A percentile compares a stretch with the other conserved stretches of the same genome.
These are phyloP conservation scores for Hycleus cichorii DNA, from an alignment of 1,140 invertebrate species.

Conservation along the genomic window DNA sequence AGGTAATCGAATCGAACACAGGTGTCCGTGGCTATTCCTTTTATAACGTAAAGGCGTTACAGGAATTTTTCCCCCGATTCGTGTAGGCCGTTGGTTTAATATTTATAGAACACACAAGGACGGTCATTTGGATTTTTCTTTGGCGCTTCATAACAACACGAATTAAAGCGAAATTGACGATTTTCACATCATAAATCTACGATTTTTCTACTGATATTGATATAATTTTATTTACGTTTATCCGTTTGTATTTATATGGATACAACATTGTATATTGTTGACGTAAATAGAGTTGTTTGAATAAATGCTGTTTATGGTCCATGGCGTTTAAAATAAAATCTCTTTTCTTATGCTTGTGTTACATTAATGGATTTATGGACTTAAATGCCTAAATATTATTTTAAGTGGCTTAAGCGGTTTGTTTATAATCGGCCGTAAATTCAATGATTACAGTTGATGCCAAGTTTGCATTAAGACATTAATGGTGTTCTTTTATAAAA, in stretches of 20 bases:
- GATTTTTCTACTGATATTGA: slow-evolving; percentile 15
- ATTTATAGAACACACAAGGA: slow-evolving; percentile 28
- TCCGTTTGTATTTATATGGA: slow-evolving; percentile 23
- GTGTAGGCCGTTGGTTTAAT: slow-evolving; percentile 16
- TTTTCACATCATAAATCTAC: too few species aligned
- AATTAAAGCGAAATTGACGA: too few species aligned
- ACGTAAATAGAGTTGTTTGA: slow-evolving; percentile 25
- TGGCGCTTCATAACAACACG: too few species aligned
- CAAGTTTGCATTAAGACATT: background rate
- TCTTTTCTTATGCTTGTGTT: background rate
- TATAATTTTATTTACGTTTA: slow-evolving; percentile 22
- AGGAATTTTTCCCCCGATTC: slow-evolving; percentile 8
- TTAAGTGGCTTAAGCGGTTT: slow-evolving; percentile 21
- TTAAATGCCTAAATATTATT: slow-evolving; percentile 26
- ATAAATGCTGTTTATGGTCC: slow-evolving; percentile 12
- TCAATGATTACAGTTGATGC: slow-evolving; percentile 1
- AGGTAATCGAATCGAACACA: slow-evolving; percentile 30
- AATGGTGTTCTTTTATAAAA: background rate
- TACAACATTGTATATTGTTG: background rate
- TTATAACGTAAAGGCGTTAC: slow-evolving; percentile 19
- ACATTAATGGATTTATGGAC: slow-evolving; percentile 19
- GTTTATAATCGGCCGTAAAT: slow-evolving; percentile 21
- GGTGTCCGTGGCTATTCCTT: slow-evolving; percentile 30
- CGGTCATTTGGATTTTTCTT: slow-evolving; percentile 6
- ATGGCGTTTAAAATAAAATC: background rate